Evolutionary conservation across 2,797 vertebrate species (phyloP), one percentile per base, ranked within the genome.

Genomic region (Chiloscyllium punctatum): DNA sequence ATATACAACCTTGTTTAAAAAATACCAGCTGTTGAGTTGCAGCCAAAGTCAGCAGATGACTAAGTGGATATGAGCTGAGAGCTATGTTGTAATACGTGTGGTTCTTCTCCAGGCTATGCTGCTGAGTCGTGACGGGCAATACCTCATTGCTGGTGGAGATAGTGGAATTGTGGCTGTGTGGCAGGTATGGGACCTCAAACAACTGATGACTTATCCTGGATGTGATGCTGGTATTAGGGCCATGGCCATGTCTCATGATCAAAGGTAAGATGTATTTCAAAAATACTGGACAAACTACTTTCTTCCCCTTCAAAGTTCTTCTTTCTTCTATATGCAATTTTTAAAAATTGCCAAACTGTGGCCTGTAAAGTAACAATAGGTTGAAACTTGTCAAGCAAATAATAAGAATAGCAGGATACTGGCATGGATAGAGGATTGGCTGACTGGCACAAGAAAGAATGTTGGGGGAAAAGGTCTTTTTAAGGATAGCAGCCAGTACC

Each of bases 211-310:
- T 74, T 99, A 99, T 96, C 99, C 99, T 0, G 99, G 98, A 79
- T 99, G 99, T 4, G 99, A 99, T 27, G 99, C 99, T 15, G 98
- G 99, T 0, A 98, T 99, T 97, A 98, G 99, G 96, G 99, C 99
- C 91, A 99, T 99, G 98, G 98, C 98, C 95, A 98, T 99, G 96
- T 99, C 99, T 0, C 98, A 98, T 66, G 99, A 99, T 98, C 99
- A 99, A 98, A 99, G 99, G 99, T 99, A 97, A 97, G 96, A 42
- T 25, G n/a, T 69, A 33, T 94, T 86, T 3, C 1, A 1, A 37
- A 37, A 74, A 37, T 77, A 74, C 30, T 53, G 23, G 27, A n/a
- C n/a, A 53, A 74, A 72, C 69, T 72, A 94, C 23, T 9, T 11
- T 25, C 66, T 25, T n/a, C 21, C 94, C 21, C 42, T 21, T 48